A percentile compares a stretch with the other conserved stretches of the same genome.
Conservation (phyloP, 1,140 invertebrate species). For the Sweltsa coloradensis region DNA sequence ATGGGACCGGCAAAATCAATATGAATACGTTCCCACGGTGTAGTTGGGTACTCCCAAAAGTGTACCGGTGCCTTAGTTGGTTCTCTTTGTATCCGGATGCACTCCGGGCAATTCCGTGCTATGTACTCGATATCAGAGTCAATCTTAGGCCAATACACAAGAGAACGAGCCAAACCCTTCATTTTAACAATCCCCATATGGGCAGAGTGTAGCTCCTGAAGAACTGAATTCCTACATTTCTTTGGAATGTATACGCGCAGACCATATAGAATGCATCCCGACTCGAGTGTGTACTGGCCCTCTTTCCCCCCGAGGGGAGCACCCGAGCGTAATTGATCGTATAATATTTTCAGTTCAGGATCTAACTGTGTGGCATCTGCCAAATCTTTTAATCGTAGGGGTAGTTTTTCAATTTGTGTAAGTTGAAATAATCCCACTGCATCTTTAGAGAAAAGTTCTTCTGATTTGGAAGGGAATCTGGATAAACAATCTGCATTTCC, state of each 20-base stretch:
- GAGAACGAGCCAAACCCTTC: constrained; percentile 18
- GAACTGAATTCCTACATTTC: constrained; percentile 10
- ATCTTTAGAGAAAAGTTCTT: not conserved
- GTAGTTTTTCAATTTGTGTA: no score
- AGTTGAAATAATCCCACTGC: not conserved
- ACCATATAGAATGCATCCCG: constrained; percentile 11
- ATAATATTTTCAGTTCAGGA: no score
- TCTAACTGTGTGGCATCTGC: not conserved
- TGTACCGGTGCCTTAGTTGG: not conserved
- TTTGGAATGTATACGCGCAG: constrained; percentile 17
- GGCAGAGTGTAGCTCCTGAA: constrained; percentile 18
- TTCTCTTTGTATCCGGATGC: not conserved
- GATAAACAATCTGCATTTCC: constrained; percentile 21
- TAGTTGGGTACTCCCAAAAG: constrained; percentile 8
- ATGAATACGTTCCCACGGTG: constrained; percentile 16
- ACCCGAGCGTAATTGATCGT: no score
- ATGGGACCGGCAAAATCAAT: constrained; percentile 17
- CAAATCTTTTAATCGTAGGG: not conserved
- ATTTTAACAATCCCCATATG: constrained; percentile 21
- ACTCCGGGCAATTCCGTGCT: not conserved
- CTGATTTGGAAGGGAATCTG: constrained; percentile 7
- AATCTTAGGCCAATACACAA: constrained; percentile 21
- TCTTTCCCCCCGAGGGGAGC: constrained; percentile 2
- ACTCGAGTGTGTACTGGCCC: constrained; percentile 7
- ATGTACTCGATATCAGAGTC: constrained; percentile 19